These are phyloP conservation scores for Dascillus cervinus DNA, from an alignment of 2,888 invertebrate genomes.

Conservation along the genomic window DNA sequence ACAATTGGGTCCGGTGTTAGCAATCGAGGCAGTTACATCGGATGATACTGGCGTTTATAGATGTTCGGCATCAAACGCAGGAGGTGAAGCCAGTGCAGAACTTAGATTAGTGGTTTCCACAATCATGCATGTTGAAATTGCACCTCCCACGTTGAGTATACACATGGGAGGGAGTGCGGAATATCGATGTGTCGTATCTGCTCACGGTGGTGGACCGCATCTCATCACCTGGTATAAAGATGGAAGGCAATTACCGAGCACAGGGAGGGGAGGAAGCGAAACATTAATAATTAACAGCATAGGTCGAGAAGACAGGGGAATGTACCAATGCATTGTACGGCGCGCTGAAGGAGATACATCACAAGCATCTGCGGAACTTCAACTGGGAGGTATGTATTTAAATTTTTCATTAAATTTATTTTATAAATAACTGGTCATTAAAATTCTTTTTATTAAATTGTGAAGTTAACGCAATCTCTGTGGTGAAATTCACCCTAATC, in stretches of 20 bases:
- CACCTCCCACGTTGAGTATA: constrained; percentile 58
- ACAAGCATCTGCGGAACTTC: constrained; percentile 67
- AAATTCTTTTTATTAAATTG: not conserved
- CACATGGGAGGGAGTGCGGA: constrained; percentile 69
- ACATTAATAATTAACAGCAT: constrained; percentile 58
- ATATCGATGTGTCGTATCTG: constrained; percentile 55
- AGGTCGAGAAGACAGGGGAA: constrained; percentile 64
- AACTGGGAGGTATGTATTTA: constrained; percentile 59
- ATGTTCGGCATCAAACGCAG: constrained; percentile 61
- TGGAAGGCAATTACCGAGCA: constrained; percentile 57
- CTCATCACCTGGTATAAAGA: constrained; percentile 54
- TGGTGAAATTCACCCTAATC: constrained; percentile 1
- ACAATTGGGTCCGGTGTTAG: constrained; percentile 59
- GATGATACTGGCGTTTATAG: constrained; percentile 63
- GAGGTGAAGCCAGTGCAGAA: constrained; percentile 63
- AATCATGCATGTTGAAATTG: constrained; percentile 59
- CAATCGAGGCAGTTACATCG: constrained; percentile 61
- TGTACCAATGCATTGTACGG: constrained; percentile 69
- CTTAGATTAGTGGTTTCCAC: constrained; percentile 57
- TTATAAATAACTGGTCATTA: not conserved
- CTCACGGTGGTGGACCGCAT: constrained; percentile 46
- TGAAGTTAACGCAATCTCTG: not conserved
- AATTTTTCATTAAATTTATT: too few species aligned
- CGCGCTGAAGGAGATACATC: constrained; percentile 66
- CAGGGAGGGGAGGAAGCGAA: constrained; percentile 57